phyloP scores from a whole-genome alignment of 2,113 vertebrate species.

The Platysternon megacephalum region DNA sequence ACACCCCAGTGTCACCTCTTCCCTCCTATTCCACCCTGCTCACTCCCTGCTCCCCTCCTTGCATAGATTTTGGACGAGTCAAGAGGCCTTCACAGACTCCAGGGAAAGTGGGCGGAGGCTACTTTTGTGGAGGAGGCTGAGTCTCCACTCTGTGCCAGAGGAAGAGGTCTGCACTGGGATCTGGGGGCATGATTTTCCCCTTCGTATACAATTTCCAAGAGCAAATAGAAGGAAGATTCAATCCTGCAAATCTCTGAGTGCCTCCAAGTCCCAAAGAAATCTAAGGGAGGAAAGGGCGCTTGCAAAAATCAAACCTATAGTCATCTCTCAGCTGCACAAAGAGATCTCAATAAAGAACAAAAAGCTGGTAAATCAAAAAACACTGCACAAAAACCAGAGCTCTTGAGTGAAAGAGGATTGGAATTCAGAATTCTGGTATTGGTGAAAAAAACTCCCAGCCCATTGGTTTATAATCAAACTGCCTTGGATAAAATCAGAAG shows the following conservation, averaged over 20 bases:
- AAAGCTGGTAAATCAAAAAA: constrained; percentile 35
- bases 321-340: constrained; percentile 48
- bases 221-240: constrained; percentile 31
- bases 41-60: constrained; percentile 24
- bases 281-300: constrained; percentile 10
- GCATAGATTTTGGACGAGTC: neutral
- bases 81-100: neutral
- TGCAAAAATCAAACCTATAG: neutral
- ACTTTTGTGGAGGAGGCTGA: constrained; percentile 10
- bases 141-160: neutral
- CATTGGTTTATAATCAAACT: constrained; percentile 8
- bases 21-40: constrained; percentile 2
- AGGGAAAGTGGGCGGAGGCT: neutral
- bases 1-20: neutral
- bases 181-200: neutral
- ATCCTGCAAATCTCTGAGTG: constrained; percentile 25
- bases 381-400: neutral
- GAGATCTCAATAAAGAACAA: constrained; percentile 7
- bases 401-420: neutral
- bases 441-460: neutral
- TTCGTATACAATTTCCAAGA: neutral
- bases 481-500: neutral
- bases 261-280: constrained; percentile 15
- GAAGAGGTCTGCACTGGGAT: neutral
- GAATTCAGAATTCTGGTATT: neutral